These are phyloP conservation scores for Epirrhoe alternata DNA, from an alignment of 2,888 invertebrate genomes.

Conservation along the genomic window DNA sequence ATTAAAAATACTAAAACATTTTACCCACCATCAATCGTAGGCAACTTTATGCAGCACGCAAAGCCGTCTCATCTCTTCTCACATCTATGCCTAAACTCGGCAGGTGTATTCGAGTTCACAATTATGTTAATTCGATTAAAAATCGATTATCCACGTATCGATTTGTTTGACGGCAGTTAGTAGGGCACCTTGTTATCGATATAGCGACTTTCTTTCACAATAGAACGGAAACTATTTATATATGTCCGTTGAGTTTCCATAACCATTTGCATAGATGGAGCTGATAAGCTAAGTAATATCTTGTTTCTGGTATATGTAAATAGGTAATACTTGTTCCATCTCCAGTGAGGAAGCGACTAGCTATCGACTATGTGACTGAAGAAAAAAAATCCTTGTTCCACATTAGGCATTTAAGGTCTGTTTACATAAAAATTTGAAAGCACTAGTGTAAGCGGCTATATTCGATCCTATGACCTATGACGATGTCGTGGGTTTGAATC, in stretches of 20 bases:
- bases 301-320: background rate
- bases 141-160: slow-evolving; percentile 53
- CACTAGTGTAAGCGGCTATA: too few relatives aligned
- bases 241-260: slow-evolving; percentile 14
- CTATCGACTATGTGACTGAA: too few relatives aligned
- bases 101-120: slow-evolving; percentile 53
- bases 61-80: slow-evolving; percentile 25
- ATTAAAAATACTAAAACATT: too few relatives aligned
- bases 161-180: slow-evolving; percentile 45
- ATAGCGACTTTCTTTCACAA: slow-evolving; percentile 50
- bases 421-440: too few relatives aligned
- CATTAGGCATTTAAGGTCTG: too few relatives aligned
- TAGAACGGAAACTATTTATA: slow-evolving; percentile 19
- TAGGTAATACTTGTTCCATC: background rate
- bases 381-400: too few relatives aligned
- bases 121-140: slow-evolving; percentile 59
- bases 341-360: too few relatives aligned
- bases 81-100: slow-evolving; percentile 37
- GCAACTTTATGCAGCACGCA: slow-evolving; percentile 13
- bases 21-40: background rate
- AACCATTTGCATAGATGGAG: slow-evolving; percentile 7
- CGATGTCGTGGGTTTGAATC: too few relatives aligned
- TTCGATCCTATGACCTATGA: too few relatives aligned
- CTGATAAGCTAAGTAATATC: slow-evolving; percentile 5
- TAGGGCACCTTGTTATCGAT: slow-evolving; percentile 68